Evolutionary conservation across 2,888 invertebrate genomes (phyloP).

Genomic region (Glaucopsyche alexis): DNA sequence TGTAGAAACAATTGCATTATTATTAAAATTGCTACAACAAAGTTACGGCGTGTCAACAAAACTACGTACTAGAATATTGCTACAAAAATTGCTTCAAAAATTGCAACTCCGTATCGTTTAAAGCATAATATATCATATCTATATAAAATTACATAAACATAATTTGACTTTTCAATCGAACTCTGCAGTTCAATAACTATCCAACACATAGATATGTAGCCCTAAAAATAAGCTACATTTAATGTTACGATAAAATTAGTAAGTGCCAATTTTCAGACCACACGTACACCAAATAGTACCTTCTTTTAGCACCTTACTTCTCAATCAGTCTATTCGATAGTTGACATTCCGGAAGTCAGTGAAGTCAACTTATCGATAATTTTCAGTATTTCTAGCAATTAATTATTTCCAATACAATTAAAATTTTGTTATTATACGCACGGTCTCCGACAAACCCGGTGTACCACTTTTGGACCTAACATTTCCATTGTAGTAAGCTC

Average conservation of each 20-base stretch:
- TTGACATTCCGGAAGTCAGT: not conserved
- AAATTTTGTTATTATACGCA: too few relatives aligned
- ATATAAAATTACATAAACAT: not conserved
- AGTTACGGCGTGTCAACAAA: not conserved
- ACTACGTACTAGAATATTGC: not conserved
- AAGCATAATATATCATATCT: not conserved
- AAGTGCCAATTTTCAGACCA: constrained; percentile 6
- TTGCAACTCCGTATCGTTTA: not conserved
- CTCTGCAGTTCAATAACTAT: not conserved
- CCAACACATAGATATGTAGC: not conserved
- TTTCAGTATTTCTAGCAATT: too few relatives aligned
- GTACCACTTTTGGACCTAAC: too few relatives aligned
- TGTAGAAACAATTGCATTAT: not conserved
- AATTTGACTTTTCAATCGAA: not conserved
- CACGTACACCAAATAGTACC: not conserved
- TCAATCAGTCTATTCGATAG: constrained; percentile 50
- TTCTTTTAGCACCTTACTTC: constrained; percentile 36
- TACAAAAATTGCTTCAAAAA: constrained; percentile 11
- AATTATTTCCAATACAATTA: too few relatives aligned
- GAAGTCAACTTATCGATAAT: not conserved
- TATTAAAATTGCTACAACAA: not conserved
- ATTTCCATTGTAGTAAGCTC: too few relatives aligned
- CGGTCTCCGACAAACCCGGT: too few relatives aligned
- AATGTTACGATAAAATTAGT: not conserved
- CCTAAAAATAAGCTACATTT: not conserved